Evolutionary conservation across 2,888 invertebrate genomes (phyloP).

Genomic region (Cheilosia scutellata): DNA sequence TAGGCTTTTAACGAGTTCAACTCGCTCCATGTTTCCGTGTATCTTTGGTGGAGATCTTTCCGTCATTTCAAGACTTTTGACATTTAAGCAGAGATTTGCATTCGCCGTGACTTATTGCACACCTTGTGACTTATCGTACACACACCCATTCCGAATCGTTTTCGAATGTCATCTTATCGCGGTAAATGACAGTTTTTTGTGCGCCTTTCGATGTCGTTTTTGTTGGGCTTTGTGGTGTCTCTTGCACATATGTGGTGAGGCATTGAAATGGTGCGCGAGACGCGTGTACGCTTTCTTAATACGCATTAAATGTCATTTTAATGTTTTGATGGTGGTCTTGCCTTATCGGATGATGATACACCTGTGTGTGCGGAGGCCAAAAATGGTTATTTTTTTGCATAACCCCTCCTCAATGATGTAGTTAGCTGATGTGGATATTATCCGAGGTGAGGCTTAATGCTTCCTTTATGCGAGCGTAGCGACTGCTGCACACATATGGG

Average conservation of each 20-base stretch:
- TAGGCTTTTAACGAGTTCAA: slow-evolving; percentile 37
- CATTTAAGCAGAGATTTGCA: slow-evolving; percentile 52
- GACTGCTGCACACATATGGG: slow-evolving; percentile 46
- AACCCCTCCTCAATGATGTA: slow-evolving; percentile 52
- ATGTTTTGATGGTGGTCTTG: slow-evolving; percentile 71
- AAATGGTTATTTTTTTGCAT: slow-evolving; percentile 55
- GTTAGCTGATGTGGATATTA: slow-evolving; percentile 48
- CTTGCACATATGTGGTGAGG: slow-evolving; percentile 3
- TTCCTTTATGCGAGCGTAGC: slow-evolving; percentile 40
- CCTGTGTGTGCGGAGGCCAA: slow-evolving; percentile 64
- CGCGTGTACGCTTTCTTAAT: slow-evolving; percentile 71
- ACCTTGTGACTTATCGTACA: slow-evolving; percentile 47
- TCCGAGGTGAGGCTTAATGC: slow-evolving; percentile 58
- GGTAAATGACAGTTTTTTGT: slow-evolving; percentile 61
- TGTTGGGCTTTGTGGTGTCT: background rate
- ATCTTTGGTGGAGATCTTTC: slow-evolving; percentile 46
- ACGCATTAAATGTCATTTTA: slow-evolving; percentile 76
- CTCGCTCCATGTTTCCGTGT: slow-evolving; percentile 42
- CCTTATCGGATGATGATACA: slow-evolving; percentile 73
- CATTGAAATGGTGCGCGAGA: slow-evolving; percentile 21
- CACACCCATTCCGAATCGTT: slow-evolving; percentile 44
- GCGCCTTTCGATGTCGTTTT: slow-evolving; percentile 12
- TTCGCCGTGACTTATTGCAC: slow-evolving; percentile 67
- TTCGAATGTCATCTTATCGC: slow-evolving; percentile 72
- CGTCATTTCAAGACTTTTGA: slow-evolving; percentile 55